phyloP scores from a whole-genome alignment of 1,140 invertebrate species.

The Drosophila pruinosa region DNA sequence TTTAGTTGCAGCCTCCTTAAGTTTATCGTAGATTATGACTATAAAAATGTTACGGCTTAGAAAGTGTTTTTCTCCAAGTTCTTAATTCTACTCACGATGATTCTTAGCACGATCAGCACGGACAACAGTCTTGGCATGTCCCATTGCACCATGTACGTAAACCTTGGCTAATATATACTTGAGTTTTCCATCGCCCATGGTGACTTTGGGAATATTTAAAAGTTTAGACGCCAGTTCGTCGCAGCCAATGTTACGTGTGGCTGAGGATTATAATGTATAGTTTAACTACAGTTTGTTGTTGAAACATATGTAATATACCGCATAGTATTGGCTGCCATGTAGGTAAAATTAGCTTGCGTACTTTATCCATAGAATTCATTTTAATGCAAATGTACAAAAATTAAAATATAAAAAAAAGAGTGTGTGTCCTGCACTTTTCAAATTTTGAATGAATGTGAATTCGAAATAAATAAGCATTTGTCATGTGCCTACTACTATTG shows the following conservation, averaged over 20 bases:
- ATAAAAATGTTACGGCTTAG: not conserved
- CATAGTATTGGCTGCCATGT: conserved; percentile 29
- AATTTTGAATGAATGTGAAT: not conserved
- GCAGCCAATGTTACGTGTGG: conserved; percentile 26
- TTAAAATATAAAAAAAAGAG: too few relatives aligned
- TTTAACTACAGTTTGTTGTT: not conserved
- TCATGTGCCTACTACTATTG: not conserved
- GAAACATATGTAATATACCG: not conserved
- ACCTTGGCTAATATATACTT: conserved; percentile 57
- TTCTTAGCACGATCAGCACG: conserved; percentile 44
- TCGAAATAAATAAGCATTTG: not conserved
- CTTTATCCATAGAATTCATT: conserved; percentile 40
- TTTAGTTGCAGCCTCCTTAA: conserved; percentile 23
- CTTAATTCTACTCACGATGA: conserved; percentile 45
- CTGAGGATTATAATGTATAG: not conserved
- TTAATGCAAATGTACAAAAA: not conserved
- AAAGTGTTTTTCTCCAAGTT: not conserved
- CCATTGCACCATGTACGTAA: conserved; percentile 51
- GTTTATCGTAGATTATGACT: conserved; percentile 56
- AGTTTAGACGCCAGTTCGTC: conserved; percentile 7
- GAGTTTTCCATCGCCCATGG: conserved; percentile 38
- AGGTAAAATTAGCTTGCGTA: conserved; percentile 28
- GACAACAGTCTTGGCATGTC: conserved; percentile 36
- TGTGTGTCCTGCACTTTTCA: not conserved
- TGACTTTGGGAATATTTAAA: conserved; percentile 16